A percentile compares a stretch with the other conserved stretches of the same genome.
phyloP scores from a whole-genome alignment of 2,113 vertebrate species.

The Anguilla japonica region DNA sequence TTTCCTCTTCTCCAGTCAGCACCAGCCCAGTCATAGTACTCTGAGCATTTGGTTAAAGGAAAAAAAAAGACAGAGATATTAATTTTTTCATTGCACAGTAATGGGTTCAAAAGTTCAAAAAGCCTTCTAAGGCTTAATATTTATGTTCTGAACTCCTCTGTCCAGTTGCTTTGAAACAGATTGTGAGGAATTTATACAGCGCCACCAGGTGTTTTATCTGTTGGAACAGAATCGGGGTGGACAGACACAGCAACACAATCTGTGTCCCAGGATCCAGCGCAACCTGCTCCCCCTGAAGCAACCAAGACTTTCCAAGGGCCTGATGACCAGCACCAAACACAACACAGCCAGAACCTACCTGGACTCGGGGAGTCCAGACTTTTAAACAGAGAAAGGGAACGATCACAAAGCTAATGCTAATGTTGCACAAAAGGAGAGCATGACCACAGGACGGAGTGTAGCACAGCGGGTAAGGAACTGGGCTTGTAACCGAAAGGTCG shows the following conservation, averaged over 20 bases:
- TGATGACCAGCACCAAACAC: conserved; percentile 38
- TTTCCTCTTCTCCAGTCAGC: background rate
- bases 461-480: background rate
- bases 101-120: conserved; percentile 44
- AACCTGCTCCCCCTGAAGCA: conserved; percentile 58
- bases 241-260: conserved; percentile 43
- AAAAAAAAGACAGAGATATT: conserved; percentile 35
- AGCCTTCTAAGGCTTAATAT: background rate
- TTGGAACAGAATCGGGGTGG: conserved; percentile 56
- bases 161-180: conserved; percentile 42
- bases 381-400: background rate
- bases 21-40: background rate
- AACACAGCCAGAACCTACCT: background rate
- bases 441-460: too few relatives aligned
- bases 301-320: conserved; percentile 59
- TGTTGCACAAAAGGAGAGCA: background rate
- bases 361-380: background rate
- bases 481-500: too few relatives aligned
- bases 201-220: conserved; percentile 58
- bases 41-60: background rate
- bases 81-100: background rate
- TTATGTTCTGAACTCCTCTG: background rate
- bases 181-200: conserved; percentile 62
- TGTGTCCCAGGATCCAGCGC: conserved; percentile 48
- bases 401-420: too few relatives aligned